Percentiles rank a stretch among this genome's conserved stretches.
Conservation (phyloP, 1,140 invertebrate genomes). For the Neoseiulus cucumeris region DNA sequence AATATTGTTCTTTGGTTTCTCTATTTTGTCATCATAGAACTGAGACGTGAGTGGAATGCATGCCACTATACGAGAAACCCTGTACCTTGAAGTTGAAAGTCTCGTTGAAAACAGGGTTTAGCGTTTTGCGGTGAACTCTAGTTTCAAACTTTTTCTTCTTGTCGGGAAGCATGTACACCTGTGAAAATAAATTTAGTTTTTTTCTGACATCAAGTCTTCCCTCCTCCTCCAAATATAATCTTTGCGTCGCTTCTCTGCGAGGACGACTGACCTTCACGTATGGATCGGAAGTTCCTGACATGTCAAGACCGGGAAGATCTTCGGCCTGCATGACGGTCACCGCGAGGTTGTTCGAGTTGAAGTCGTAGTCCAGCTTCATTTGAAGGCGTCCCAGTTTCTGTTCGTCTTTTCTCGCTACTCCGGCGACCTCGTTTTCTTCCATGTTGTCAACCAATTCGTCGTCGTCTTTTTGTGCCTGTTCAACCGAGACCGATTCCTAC, state of each 20-base stretch:
- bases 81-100: conserved; percentile 23
- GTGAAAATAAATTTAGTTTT: conserved; percentile 10
- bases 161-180: conserved; percentile 28
- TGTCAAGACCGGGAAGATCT: conserved; percentile 89
- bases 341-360: conserved; percentile 91
- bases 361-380: conserved; percentile 97
- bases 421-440: conserved; percentile 66
- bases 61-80: not conserved
- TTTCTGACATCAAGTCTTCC: no score
- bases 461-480: conserved; percentile 86
- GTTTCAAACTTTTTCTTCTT: conserved; percentile 30
- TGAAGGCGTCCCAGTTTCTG: conserved; percentile 84
- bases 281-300: conserved; percentile 98
- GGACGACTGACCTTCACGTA: conserved; percentile 85
- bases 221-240: not conserved
- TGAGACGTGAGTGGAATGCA: not conserved
- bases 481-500: conserved; percentile 10
- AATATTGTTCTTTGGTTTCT: not conserved
- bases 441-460: conserved; percentile 89
- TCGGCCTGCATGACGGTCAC: conserved; percentile 97
- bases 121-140: conserved; percentile 28
- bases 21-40: not conserved
- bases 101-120: conserved; percentile 30
- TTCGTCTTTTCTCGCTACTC: conserved; percentile 45
- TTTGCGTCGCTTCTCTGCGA: no score